phyloP scores from a whole-genome alignment of 2,113 vertebrate genomes.

The Trematocara unimaculatum region DNA sequence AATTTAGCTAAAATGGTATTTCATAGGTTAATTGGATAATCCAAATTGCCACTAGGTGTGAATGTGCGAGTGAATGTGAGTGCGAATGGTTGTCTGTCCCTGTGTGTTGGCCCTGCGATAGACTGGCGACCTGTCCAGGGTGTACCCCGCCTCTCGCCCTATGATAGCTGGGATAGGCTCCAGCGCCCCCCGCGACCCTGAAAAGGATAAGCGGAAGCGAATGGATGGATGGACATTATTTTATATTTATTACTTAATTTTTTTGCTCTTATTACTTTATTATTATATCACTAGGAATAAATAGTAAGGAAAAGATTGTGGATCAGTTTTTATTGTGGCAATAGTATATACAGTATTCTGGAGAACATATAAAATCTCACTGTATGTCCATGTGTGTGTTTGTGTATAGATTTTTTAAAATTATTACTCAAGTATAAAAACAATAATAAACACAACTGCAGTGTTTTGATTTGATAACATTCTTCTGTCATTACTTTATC shows the following conservation, averaged over 20 bases:
- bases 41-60: too few relatives aligned
- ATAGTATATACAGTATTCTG: neutral
- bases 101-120: too few relatives aligned
- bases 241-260: neutral
- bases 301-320: neutral
- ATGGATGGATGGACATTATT: too few relatives aligned
- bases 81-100: too few relatives aligned
- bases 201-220: too few relatives aligned
- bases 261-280: neutral
- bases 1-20: too few relatives aligned
- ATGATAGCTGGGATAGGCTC: too few relatives aligned
- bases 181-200: too few relatives aligned
- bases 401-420: accelerated
- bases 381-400: neutral
- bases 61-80: too few relatives aligned
- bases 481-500: neutral
- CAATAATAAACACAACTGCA: neutral
- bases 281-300: neutral
- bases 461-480: neutral
- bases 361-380: neutral
- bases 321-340: neutral
- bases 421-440: neutral
- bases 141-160: too few relatives aligned
- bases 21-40: too few relatives aligned
- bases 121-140: too few relatives aligned